Evolutionary conservation across 2,113 vertebrate species (phyloP).

Genomic region (Laticauda colubrina): DNA sequence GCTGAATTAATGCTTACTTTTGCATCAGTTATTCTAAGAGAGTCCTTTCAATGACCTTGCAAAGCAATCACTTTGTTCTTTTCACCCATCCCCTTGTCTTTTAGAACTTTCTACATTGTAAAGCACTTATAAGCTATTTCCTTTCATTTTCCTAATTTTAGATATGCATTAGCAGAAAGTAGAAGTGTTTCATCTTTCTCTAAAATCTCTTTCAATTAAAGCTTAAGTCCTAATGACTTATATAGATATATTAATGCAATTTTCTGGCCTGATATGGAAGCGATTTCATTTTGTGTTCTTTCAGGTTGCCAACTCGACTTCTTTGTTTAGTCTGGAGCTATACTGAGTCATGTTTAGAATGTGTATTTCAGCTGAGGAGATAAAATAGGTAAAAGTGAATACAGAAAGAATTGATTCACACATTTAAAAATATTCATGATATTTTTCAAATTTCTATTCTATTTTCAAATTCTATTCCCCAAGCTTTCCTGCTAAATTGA

Average conservation of each 20-base stretch:
- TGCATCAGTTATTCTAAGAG: no score
- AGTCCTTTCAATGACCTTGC: background rate
- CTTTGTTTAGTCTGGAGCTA: background rate
- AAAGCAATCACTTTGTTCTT: background rate
- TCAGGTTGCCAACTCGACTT: background rate
- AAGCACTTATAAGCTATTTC: background rate
- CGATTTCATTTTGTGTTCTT: background rate
- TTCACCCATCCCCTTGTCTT: background rate
- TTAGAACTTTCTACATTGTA: background rate
- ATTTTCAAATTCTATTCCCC: background rate
- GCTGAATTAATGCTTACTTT: background rate
- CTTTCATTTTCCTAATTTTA: background rate
- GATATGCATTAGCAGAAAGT: background rate
- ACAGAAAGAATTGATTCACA: background rate
- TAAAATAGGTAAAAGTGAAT: background rate
- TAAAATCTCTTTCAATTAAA: background rate
- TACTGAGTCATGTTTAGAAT: background rate
- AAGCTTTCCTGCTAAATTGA: background rate
- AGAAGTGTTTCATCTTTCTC: background rate
- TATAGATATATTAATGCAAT: background rate
- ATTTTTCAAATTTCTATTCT: background rate
- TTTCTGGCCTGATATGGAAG: background rate
- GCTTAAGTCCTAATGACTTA: background rate
- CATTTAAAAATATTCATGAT: background rate
- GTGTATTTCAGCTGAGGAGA: background rate